Percentiles rank a stretch among this genome's conserved stretches.
phyloP scores from a whole-genome alignment of 23 tunicate species.

The Styela clava region DNA sequence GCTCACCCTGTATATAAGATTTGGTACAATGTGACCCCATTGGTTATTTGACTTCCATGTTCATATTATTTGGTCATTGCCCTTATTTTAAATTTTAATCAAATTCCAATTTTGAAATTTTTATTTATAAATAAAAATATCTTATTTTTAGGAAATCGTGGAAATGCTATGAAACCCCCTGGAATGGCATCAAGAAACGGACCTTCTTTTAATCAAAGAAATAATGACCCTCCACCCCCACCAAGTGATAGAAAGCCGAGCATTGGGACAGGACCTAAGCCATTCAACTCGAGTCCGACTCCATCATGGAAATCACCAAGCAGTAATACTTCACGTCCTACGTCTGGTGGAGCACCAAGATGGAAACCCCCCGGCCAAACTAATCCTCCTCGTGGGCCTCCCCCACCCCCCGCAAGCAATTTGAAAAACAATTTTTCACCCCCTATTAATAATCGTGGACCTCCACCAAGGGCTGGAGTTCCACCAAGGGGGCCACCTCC shows the following conservation, averaged over 20 bases:
- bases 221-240: slow-evolving; percentile 10
- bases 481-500: slow-evolving; percentile 18
- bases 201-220: not conserved
- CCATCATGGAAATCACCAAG: not conserved
- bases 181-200: slow-evolving; percentile 28
- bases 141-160: slow-evolving; percentile 9
- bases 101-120: too few relatives aligned
- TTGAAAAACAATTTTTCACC: not conserved
- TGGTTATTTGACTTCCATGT: too few relatives aligned
- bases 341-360: slow-evolving; percentile 16
- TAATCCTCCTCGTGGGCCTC: not conserved
- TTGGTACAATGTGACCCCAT: too few relatives aligned
- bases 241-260: slow-evolving; percentile 4
- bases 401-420: slow-evolving; percentile 8
- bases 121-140: too few relatives aligned
- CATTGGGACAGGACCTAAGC: slow-evolving; percentile 20
- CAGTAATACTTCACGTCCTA: not conserved
- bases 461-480: not conserved
- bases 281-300: not conserved
- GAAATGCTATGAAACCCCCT: slow-evolving; percentile 27
- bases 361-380: slow-evolving; percentile 20
- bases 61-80: too few relatives aligned
- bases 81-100: too few relatives aligned
- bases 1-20: too few relatives aligned
- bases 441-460: not conserved